A percentile compares a stretch with the other conserved stretches of the same genome.
phyloP scores from a whole-genome alignment of 2,888 invertebrate genomes.

The Drosophila yooni region DNA sequence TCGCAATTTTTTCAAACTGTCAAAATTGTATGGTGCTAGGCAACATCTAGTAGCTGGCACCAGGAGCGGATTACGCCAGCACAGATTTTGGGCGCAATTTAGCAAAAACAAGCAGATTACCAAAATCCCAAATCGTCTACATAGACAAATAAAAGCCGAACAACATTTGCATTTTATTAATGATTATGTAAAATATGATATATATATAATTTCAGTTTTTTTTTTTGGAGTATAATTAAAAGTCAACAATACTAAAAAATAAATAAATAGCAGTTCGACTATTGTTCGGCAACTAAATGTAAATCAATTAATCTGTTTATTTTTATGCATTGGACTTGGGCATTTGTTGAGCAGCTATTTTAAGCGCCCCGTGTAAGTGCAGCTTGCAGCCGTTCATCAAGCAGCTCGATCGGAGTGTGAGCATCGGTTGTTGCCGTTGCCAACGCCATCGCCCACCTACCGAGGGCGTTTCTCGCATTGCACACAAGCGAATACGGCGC shows the following conservation, averaged over 20 bases:
- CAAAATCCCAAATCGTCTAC: neutral
- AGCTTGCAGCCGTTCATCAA: conserved; percentile 27
- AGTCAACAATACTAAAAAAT: neutral
- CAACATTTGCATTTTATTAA: neutral
- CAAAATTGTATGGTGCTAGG: conserved; percentile 80
- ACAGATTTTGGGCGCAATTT: conserved; percentile 9
- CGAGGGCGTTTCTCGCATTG: conserved; percentile 72
- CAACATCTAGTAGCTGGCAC: conserved; percentile 36
- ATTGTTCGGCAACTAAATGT: neutral
- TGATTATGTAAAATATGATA: neutral
- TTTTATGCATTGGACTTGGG: neutral
- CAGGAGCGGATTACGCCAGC: conserved; percentile 55
- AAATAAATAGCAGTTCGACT: neutral
- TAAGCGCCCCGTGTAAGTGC: conserved; percentile 18
- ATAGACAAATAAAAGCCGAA: neutral
- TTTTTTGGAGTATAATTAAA: neutral
- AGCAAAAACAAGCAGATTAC: neutral
- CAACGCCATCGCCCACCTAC: conserved; percentile 80
- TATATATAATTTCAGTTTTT: too few species aligned
- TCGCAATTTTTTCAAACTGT: conserved; percentile 84
- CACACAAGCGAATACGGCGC: conserved; percentile 26
- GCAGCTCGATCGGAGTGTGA: conserved; percentile 52
- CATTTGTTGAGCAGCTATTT: neutral
- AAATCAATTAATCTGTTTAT: neutral
- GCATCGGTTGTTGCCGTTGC: conserved; percentile 58